Percentiles rank a stretch among this genome's conserved stretches.
phyloP scores from a whole-genome alignment of 2,797 vertebrate genomes.

The Mus caroli region DNA sequence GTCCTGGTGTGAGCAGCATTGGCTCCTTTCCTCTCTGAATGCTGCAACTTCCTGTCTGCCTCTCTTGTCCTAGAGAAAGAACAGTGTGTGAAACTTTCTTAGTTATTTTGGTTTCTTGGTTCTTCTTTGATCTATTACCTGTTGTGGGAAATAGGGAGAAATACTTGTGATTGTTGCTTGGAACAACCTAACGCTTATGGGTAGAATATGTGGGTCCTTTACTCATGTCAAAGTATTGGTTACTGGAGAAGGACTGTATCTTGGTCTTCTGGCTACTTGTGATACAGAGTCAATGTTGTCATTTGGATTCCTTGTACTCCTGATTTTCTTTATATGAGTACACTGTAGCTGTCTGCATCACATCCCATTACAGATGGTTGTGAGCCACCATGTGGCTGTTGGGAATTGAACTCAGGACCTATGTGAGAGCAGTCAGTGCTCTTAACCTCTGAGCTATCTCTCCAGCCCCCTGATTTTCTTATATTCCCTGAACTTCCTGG shows the following conservation, averaged over 20 bases:
- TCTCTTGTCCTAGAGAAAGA: background rate
- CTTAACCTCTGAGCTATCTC: too few species aligned
- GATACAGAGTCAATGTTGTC: background rate
- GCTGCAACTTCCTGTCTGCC: background rate
- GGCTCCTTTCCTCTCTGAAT: background rate
- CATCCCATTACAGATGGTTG: too few species aligned
- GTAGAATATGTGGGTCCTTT: background rate
- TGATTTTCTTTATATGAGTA: background rate
- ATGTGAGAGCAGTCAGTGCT: too few species aligned
- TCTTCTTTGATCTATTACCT: background rate
- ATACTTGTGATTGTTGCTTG: background rate
- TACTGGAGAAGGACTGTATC: background rate
- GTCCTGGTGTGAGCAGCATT: background rate
- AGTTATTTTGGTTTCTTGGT: slow-evolving; percentile 10
- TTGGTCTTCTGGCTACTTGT: background rate
- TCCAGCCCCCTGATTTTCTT: background rate
- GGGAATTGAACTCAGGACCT: too few species aligned
- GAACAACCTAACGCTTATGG: background rate
- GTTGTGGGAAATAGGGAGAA: background rate
- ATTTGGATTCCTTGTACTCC: background rate
- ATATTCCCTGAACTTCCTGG: background rate
- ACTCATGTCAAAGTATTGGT: background rate
- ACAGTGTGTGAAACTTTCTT: background rate
- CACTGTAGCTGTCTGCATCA: too few species aligned
- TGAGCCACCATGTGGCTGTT: too few species aligned